Evolutionary conservation across 2,888 invertebrate genomes (phyloP), one percentile per base, ranked within the genome.

Genomic region (Mechanitis mazaeus): DNA sequence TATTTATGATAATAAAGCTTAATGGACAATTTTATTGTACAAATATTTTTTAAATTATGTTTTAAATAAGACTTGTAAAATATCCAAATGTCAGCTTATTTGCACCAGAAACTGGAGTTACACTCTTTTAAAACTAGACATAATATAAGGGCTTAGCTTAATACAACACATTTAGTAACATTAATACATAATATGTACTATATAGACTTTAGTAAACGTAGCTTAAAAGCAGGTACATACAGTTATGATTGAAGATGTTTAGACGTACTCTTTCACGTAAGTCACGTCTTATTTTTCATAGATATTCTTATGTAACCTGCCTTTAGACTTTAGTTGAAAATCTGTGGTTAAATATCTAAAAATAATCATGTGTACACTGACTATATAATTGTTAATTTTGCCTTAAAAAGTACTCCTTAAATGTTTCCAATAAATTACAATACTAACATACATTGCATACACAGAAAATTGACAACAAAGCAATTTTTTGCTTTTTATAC

Each of bases 151-250:
- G 38, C 66, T 64, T 64, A 58, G 55, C 53, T 55, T 64, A 59
- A 53, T 20, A 55, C 57, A 64, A 55, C 59, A 66, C 57, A 64
- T 55, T 58, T 47, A 65, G 58, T 59, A 56, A 64, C 61, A 61
- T 64, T 56, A 54, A 64, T 64, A 42, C 53, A 58, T 20, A 45
- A 58, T 50, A 50, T 31, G 31, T 11, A 28, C 9, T 50, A 28
- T 50, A 42, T 28, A 50, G 50, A 50, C 50, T 50, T 50, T 31
- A 50, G 50, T 31, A 50, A 50, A 50, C 9, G 50, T 50, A 50
- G 50, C 50, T 11, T 50, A 50, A 50, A 50, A 50, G 50, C 50
- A 31, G 50, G 28, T 50, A 50, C 50, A 50, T 9, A 42, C 2
- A 31, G 50, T 31, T 50, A 50, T 50, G 50, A 50, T 31, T 50